These are phyloP conservation scores for Pseudopipra pipra DNA, from an alignment of 2,113 vertebrate species.

Conservation along the genomic window DNA sequence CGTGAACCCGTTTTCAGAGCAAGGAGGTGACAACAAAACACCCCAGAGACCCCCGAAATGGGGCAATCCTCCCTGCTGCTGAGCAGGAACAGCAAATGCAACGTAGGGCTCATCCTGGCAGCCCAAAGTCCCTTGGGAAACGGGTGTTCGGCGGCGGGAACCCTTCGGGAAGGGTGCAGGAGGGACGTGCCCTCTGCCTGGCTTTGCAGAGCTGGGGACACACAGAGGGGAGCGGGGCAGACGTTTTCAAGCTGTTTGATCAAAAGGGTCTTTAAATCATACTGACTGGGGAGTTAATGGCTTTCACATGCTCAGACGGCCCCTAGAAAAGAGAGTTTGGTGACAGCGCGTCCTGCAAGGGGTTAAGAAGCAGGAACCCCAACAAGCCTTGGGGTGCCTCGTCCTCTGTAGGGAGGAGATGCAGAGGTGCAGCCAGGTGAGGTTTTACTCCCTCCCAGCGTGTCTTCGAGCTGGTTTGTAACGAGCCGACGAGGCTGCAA, in stretches of 20 bases:
- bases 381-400: rapidly evolving
- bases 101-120: rapidly evolving
- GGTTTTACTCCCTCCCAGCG: neutral
- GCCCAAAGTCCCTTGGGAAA: neutral
- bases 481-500: neutral
- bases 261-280: neutral
- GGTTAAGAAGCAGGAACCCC: neutral
- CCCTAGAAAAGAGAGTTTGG: neutral
- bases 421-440: neutral
- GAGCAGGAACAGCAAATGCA: rapidly evolving
- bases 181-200: neutral
- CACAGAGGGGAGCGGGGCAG: neutral
- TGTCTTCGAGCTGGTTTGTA: neutral
- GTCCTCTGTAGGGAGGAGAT: neutral
- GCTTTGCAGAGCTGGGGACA: neutral
- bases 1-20: rapidly evolving
- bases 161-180: rapidly evolving
- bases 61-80: rapidly evolving
- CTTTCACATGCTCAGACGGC: neutral
- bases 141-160: neutral
- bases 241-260: neutral
- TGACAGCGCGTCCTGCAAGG: neutral
- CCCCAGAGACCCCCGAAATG: rapidly evolving
- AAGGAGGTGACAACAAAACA: neutral
- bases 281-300: neutral